Percentiles rank a stretch among this genome's conserved stretches.
Conservation (phyloP, 1,140 invertebrate genomes). For the Drosophila arawakana region DNA sequence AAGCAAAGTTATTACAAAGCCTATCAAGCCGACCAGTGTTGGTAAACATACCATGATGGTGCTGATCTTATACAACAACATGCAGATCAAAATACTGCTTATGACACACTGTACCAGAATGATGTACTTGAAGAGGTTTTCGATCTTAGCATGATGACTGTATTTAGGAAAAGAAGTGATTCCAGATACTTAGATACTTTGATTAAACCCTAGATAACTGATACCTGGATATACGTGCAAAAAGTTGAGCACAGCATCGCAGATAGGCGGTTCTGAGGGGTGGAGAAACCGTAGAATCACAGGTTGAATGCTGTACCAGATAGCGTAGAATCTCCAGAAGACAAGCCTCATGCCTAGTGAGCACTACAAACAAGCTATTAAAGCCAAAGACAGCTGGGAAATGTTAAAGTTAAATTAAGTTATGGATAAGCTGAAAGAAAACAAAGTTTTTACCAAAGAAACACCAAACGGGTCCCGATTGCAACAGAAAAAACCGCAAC, state of each 20-base stretch:
- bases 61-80: conserved; percentile 74
- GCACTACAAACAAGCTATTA: conserved; percentile 68
- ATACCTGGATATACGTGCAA: conserved; percentile 60
- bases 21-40: neutral
- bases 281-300: conserved; percentile 43
- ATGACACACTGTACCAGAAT: conserved; percentile 68
- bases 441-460: conserved; percentile 45
- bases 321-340: conserved; percentile 55
- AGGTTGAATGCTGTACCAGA: conserved; percentile 59
- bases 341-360: conserved; percentile 62
- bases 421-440: no score
- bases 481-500: conserved; percentile 62
- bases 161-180: neutral
- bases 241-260: conserved; percentile 62
- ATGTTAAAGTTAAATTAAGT: neutral
- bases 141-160: conserved; percentile 63
- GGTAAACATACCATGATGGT: conserved; percentile 52
- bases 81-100: conserved; percentile 70
- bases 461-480: conserved; percentile 63
- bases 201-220: neutral
- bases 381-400: conserved; percentile 66
- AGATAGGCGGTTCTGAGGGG: conserved; percentile 46
- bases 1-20: no score
- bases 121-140: conserved; percentile 67
- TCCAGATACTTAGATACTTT: no score